phyloP scores from a whole-genome alignment of 1,140 invertebrate genomes.

The Heliconius hermathena region DNA sequence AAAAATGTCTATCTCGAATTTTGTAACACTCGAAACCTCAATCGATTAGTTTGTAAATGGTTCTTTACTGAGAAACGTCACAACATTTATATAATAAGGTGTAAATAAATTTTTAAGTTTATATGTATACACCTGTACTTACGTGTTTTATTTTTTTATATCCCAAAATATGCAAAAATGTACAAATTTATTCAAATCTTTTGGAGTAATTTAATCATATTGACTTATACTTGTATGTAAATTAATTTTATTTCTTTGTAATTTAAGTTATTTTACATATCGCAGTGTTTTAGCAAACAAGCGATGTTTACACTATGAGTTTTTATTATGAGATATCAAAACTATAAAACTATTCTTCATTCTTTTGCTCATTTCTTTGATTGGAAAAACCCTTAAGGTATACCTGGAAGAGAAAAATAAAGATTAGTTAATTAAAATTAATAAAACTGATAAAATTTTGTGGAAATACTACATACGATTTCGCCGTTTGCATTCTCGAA shows the following conservation, averaged over 20 bases:
- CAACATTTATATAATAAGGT: constrained; percentile 73
- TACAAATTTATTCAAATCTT: background rate
- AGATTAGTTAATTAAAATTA: background rate
- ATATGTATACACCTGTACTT: constrained; percentile 77
- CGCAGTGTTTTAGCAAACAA: background rate
- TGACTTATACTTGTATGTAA: too few relatives aligned
- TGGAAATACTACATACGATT: constrained; percentile 53
- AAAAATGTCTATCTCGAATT: constrained; percentile 48
- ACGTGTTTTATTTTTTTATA: constrained; percentile 58
- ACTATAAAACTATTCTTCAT: background rate
- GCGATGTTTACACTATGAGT: background rate
- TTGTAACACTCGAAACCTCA: constrained; percentile 38
- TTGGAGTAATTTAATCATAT: too few relatives aligned
- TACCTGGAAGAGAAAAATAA: background rate
- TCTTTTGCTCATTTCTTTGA: background rate
- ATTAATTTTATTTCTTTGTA: too few relatives aligned
- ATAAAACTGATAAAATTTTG: background rate
- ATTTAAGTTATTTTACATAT: too few relatives aligned
- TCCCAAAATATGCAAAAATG: background rate
- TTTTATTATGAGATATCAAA: background rate
- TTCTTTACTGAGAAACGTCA: constrained; percentile 68
- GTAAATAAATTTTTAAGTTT: constrained; percentile 80
- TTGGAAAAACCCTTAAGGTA: background rate
- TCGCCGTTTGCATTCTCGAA: constrained; percentile 65
- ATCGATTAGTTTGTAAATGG: constrained; percentile 37